Evolutionary conservation across 1,140 invertebrate genomes (phyloP), one percentile per base, ranked within the genome.

Genomic region (Sipha flava): DNA sequence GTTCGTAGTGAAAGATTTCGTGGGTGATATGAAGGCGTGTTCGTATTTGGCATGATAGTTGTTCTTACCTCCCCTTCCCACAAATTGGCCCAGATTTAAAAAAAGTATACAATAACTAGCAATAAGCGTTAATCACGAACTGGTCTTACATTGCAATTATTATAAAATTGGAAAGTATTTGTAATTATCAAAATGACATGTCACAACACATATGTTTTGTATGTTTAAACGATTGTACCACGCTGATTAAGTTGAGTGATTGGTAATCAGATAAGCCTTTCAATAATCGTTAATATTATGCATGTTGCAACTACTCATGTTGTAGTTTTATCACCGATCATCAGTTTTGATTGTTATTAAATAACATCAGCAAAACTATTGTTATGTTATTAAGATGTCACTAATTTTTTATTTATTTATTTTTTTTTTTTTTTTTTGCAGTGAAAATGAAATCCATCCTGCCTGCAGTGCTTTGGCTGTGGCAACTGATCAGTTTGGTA

Each of bases 1-100:
- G 31, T 23, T n/a, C 3, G 26, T 2, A 75, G 70, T n/a, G 70
- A 75, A 75, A 75, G 72, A 75, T 75, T 23, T 75, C 31, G 23
- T 75, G 72, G 72, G 72, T 34, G 31, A 75, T 75, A 47, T 31
- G 72, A 75, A 75, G 72, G 72, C 72, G 72, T 75, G 68, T 73
- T 75, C 72, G 21, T 75, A 75, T 75, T 75, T 37, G 72, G 72
- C 72, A 75, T 72, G 68, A 72, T 45, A 52, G 49, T 31, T 54
- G 10, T 52, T 54, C 31, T n/a, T 72, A 6, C 72, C 29, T n/a
- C 12, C 49, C 29, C 72, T 34, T 23, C 72, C 34, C 18, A 2
- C 18, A n/a, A 37, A 52, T 75, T 75, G 72, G 72, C 47, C 72
- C 49, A 75, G 47, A 34, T 75, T 54, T 23, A 16, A 52, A 31